Evolutionary conservation across 2,888 invertebrate genomes (phyloP), one percentile per base, ranked within the genome.

Genomic region (Xestobium rufovillosum): DNA sequence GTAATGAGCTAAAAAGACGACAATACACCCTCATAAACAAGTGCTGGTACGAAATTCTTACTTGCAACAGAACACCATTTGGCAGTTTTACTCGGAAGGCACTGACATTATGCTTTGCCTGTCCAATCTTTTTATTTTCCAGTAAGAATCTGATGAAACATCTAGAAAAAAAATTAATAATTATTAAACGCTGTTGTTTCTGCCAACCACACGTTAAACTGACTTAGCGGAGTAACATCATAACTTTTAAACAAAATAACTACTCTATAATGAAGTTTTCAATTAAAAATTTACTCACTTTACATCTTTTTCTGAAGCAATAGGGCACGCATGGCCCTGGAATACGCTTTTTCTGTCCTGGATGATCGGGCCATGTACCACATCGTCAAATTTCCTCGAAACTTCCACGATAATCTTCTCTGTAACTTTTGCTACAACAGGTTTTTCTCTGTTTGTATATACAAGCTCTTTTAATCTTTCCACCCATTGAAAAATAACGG

Each of bases 81-180:
- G 47, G 31, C 28, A 47, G 39, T 34, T 52, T 51, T 13, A 55
- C 52, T 48, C 78, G 64, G 57, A 83, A 90, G 0, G 89, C 90
- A 48, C 74, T 73, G 55, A 90, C 86, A 56, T 90, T 90, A 64
- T 91, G 90, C 4, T 83, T 85, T 0, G 90, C 90, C 48, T 80
- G 71, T 0, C 75, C 68, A 42, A 90, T 78, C 61, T 86, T 86
- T 52, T 76, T 78, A 57, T 81, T 81, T 51, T 72, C 66, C 40
- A 73, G 70, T 10, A 83, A 60, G 48, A 70, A 70, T 15, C 66
- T 56, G 44, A 81, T 45, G 3, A 80, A 75, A 2, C 69, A 61
- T 38, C 80, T 79, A 61, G 28, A 57, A 52, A 38, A 32, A 13
- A 8, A 29, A 14, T n/a, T 19, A 19, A n/a, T n/a, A n/a, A n/a